These are phyloP conservation scores for Panthera tigris DNA, from an alignment of 2,113 vertebrate species.

Conservation along the genomic window DNA sequence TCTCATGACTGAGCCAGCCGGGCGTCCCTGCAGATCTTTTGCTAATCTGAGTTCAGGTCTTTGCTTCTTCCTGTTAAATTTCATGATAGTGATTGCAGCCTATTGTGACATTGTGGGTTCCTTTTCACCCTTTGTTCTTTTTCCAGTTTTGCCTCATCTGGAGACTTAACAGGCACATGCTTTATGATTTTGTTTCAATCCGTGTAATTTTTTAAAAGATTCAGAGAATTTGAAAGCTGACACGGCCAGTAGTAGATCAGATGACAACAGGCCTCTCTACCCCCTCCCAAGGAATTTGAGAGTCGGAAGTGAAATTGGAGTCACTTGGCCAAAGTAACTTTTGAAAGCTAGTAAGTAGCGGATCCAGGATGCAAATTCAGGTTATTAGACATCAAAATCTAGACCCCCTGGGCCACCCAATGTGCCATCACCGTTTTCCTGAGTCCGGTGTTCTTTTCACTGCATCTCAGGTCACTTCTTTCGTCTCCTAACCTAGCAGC, in stretches of 20 bases:
- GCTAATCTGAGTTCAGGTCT: not conserved
- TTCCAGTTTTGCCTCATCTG: slow-evolving; percentile 28
- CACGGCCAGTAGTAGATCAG: not conserved
- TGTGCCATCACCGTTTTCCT: not conserved
- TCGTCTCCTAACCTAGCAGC: not conserved
- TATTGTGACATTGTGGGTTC: not conserved
- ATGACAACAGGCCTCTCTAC: not conserved
- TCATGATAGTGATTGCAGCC: not conserved
- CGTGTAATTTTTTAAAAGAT: not conserved
- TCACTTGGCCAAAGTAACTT: slow-evolving; percentile 13
- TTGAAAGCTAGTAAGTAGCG: not conserved
- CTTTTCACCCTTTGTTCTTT: slow-evolving; percentile 31
- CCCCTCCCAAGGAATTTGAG: not conserved
- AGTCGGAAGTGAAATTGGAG: not conserved
- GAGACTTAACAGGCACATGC: not conserved
- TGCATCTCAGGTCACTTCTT: not conserved
- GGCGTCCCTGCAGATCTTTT: not conserved
- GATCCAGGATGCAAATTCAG: not conserved
- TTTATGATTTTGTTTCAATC: slow-evolving; percentile 26
- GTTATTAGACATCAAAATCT: not conserved
- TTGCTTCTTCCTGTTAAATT: slow-evolving; percentile 44
- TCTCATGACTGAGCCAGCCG: not conserved
- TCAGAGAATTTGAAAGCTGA: slow-evolving; percentile 16
- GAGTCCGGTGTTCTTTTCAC: not conserved
- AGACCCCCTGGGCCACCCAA: not conserved